Evolutionary conservation across 2,113 vertebrate species (phyloP), one percentile per base, ranked within the genome.

Genomic region (Lucifuga dentata): DNA sequence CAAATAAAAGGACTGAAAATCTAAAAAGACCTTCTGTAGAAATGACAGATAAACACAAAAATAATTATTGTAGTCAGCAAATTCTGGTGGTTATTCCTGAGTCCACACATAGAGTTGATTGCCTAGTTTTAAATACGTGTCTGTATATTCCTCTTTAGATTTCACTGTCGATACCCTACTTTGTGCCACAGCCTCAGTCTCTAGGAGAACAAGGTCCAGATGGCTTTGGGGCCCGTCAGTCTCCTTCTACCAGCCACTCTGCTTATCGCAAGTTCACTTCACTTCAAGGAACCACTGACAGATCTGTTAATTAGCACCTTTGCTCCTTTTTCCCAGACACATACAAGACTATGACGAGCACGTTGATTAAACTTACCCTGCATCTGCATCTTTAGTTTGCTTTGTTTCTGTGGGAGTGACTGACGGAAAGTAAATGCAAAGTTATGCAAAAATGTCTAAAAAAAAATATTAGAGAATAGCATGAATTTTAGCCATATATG

Each of bases 241-340:
- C 82, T 81, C 57, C 78, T 36, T 81, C 85, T 65, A 74, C 53
- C 82, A 81, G 79, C 78, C 69, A 86, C 80, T 83, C 79, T 17
- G 68, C 86, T 92, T 91, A 92, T 93, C 91, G 77, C 74, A 76
- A 83, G 73, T 86, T 87, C 86, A 86, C 88, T 91, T 91, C 83
- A 92, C 84, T 91, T 91, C 88, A 93, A 90, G 88, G 80, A 89
- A 90, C 75, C 85, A 87, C 80, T 91, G 90, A 92, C 90, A 92
- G 92, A 78, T 73, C 71, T 85, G 82, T 92, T 93, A 90, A 90
- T 92, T 90, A 89, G 90, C 90, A 86, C 89, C 86, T 90, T 90
- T 77, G 44, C 55, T 57, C 62, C 69, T 67, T 81, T 73, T 78
- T 11, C 11, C 72, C 51, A 68, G 71, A 66, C 62, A 51, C 8